These are phyloP conservation scores for Ceuthmochares aereus DNA, from an alignment of 2,113 vertebrate species.

Conservation along the genomic window DNA sequence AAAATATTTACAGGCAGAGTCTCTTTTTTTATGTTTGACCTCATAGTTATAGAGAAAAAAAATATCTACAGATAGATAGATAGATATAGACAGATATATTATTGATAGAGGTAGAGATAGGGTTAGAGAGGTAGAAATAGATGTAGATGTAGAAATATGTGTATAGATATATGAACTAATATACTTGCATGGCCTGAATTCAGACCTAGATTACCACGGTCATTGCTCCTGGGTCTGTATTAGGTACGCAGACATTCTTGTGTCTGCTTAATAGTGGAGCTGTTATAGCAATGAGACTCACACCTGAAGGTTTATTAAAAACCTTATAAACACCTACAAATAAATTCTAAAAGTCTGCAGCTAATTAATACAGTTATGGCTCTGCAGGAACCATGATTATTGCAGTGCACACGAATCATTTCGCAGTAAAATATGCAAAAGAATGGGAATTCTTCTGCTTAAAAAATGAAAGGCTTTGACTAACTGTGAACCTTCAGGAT, in stretches of 20 bases:
- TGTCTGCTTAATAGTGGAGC: background rate
- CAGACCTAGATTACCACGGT: background rate
- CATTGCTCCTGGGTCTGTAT: background rate
- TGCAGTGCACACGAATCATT: background rate
- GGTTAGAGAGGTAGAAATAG: background rate
- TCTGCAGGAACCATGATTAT: background rate
- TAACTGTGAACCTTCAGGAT: background rate
- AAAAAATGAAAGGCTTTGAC: background rate
- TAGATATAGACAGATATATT: background rate
- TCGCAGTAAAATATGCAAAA: background rate
- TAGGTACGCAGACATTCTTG: background rate
- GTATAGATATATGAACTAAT: background rate
- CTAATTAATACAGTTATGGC: background rate
- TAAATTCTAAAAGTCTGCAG: background rate
- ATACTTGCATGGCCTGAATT: background rate
- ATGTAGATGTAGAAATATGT: background rate
- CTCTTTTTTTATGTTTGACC: too few relatives aligned
- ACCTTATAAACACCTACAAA: background rate
- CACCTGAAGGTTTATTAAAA: background rate
- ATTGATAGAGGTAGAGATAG: background rate
- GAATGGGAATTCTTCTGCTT: background rate
- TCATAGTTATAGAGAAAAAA: background rate
- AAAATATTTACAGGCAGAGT: too few relatives aligned
- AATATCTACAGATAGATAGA: background rate
- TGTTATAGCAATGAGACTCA: background rate